Base-by-base conservation (phyloP, 2,113 vertebrate species). In the Rhagologus leucostigma region DNA sequence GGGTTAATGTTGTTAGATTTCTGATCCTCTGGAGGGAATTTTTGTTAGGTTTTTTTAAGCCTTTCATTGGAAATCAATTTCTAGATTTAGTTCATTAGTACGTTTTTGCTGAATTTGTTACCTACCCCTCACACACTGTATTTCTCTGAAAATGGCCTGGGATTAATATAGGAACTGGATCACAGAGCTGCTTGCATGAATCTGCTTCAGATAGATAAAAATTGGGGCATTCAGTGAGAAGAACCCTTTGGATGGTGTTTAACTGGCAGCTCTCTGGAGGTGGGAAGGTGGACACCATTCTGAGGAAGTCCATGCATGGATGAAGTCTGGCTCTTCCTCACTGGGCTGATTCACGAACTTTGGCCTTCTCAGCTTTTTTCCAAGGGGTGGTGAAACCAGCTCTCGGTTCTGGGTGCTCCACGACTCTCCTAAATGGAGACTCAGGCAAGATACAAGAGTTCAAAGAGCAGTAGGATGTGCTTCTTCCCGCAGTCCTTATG, bases 261-360 rank as follows among this genome's bases (percentile, higher is more conserved):
- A 67, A 32, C 35, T 41, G 35, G 14, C 10, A 56, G 9, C 3
- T 56, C 30, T 62, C 29, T 3, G 6, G 14, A 15, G 8, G 22
- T 57, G 22, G 10, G 13, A 82, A 41, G 3, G 7, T 65, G 23
- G 14, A 37, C 26, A 30, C 3, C 13, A 7, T 14, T 33, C 52
- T 0, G 3, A 80, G 18, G 24, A 57, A 77, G 10, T 13, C 11
- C 23, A 10, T 4, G 16, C 22, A 39, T 0, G 1, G 47, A 49
- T 26, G 29, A 71, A 60, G 7, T 2, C 0, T 50, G 16, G 9
- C 27, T 57, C 30, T 75, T 47, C 70, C 33, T 75, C 29, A 47
- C 3, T 7, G 29, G 32, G 2, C 0, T 23, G 32, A 16, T 52
- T 78, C 42, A 47, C 13, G 18, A 10, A 2, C 3, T 46, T 10